Conservation (phyloP, 2,797 vertebrate species). For the Pelochelys cantorii region DNA sequence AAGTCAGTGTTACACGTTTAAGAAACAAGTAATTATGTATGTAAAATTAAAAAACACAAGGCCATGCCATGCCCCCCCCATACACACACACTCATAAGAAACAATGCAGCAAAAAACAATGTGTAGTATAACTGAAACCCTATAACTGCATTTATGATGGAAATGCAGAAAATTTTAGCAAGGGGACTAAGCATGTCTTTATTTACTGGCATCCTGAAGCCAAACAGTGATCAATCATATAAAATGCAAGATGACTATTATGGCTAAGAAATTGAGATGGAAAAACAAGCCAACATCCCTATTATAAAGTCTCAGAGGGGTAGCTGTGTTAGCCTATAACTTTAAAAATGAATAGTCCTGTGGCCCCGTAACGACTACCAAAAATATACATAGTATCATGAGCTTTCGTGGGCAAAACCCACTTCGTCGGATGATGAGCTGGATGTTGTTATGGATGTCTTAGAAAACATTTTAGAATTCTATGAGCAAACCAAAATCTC, state of each 20-base stretch:
- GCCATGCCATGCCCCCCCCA: neutral
- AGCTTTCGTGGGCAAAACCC: too few relatives aligned
- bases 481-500: conserved; percentile 6
- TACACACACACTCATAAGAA: neutral
- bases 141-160: neutral
- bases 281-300: neutral
- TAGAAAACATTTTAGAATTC: neutral
- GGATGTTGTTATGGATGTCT: neutral
- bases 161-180: neutral
- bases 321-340: too few relatives aligned
- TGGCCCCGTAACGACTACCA: too few relatives aligned
- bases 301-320: neutral
- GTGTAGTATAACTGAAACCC: neutral
- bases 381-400: too few relatives aligned
- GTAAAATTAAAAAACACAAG: conserved; percentile 5
- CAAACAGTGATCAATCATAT: neutral
- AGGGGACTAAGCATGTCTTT: neutral
- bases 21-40: neutral
- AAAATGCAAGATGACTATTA: conserved; percentile 7
- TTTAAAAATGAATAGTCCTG: too few relatives aligned
- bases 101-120: neutral
- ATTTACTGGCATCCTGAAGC: neutral
- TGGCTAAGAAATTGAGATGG: neutral
- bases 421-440: too few relatives aligned
- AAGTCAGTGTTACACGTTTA: accelerated